Conservation (phyloP, 1,140 invertebrate species). For the Drosophila lowei region DNA sequence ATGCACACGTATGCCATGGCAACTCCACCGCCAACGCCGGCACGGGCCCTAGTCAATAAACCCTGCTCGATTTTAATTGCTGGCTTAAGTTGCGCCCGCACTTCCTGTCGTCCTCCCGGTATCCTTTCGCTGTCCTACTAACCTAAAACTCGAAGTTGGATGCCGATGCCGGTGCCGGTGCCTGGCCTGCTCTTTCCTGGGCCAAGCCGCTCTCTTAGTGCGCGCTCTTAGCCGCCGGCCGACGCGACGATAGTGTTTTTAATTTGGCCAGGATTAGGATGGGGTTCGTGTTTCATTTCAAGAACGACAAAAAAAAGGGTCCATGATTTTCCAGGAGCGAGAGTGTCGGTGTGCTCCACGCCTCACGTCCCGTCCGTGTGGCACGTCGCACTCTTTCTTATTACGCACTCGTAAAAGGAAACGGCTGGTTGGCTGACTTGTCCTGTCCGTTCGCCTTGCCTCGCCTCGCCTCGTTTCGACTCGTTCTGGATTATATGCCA, state of each 20-base stretch:
- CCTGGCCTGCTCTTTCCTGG: too few relatives aligned
- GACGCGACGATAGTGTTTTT: conserved; percentile 52
- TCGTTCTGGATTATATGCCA: conserved; percentile 72
- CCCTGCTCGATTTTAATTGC: conserved; percentile 69
- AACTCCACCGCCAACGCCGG: conserved; percentile 13
- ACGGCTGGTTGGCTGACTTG: conserved; percentile 49
- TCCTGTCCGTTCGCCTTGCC: conserved; percentile 32
- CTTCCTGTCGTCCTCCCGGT: too few relatives aligned
- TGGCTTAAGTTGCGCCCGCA: conserved; percentile 45
- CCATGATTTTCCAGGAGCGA: conserved; percentile 20
- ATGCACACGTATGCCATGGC: conserved; percentile 44
- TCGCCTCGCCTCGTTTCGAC: background rate
- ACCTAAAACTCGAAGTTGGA: conserved; percentile 42
- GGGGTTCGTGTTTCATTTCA: conserved; percentile 63
- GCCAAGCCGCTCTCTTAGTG: background rate
- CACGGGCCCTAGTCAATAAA: conserved; percentile 47
- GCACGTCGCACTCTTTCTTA: conserved; percentile 71
- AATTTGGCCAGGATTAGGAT: conserved; percentile 70
- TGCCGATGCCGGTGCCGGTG: too few relatives aligned
- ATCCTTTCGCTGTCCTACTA: conserved; percentile 48
- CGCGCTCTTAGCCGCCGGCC: conserved; percentile 25
- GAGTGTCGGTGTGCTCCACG: conserved; percentile 12
- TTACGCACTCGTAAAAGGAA: conserved; percentile 79
- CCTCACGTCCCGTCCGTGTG: conserved; percentile 58
- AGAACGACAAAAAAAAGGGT: conserved; percentile 2